phyloP scores from a whole-genome alignment of 2,113 vertebrate genomes.

The Xyrauchen texanus region DNA sequence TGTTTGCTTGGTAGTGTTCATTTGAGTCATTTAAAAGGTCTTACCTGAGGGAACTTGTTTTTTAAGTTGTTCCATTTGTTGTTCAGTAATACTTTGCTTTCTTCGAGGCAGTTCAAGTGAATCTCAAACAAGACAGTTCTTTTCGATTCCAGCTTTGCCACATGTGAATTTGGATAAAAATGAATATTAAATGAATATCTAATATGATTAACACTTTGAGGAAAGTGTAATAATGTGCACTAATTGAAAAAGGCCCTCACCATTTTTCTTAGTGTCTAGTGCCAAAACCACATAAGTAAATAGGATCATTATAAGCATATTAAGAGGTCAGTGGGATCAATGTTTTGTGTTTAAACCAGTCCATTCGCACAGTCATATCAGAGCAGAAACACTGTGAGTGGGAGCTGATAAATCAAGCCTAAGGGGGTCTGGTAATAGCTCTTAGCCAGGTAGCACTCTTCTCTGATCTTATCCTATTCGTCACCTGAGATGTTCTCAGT shows the following conservation, averaged over 20 bases:
- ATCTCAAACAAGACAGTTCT: neutral
- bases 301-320: constrained; percentile 98
- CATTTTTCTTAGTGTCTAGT: neutral
- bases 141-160: neutral
- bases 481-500: constrained; percentile 76
- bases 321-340: constrained; percentile 91
- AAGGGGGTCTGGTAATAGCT: constrained; percentile 82
- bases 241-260: neutral
- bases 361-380: constrained; percentile 82
- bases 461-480: constrained; percentile 80
- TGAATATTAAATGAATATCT: neutral
- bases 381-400: constrained; percentile 70
- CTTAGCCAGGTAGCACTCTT: constrained; percentile 80
- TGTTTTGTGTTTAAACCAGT: constrained; percentile 85
- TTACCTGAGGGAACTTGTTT: no score
- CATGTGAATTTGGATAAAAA: neutral
- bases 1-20: no score
- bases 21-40: no score
- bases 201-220: neutral
- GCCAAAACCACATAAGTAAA: constrained; percentile 75
- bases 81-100: no score
- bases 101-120: no score
- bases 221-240: no score
- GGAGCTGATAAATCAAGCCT: constrained; percentile 81
- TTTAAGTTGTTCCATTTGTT: no score